A percentile compares a stretch with the other conserved stretches of the same genome.
phyloP scores from a whole-genome alignment of 2,888 invertebrate genomes.

The Agapostemon virescens region DNA sequence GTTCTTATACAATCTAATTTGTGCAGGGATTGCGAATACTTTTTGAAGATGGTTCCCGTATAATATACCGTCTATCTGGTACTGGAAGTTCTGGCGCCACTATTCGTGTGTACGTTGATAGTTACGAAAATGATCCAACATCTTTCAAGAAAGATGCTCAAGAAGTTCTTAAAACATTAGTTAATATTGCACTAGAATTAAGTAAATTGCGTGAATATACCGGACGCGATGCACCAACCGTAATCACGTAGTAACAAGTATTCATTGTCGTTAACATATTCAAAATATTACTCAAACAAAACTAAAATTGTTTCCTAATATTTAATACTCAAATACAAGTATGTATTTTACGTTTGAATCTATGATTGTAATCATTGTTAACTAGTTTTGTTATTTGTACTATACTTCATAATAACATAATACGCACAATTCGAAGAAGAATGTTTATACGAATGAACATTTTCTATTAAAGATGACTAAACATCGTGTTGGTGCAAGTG shows the following conservation, averaged over 20 bases:
- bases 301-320: slow-evolving; percentile 14
- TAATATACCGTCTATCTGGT: slow-evolving; percentile 96
- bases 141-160: slow-evolving; percentile 78
- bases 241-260: slow-evolving; percentile 87
- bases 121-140: slow-evolving; percentile 87
- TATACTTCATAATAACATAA: not conserved
- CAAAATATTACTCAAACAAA: slow-evolving; percentile 8
- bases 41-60: slow-evolving; percentile 96
- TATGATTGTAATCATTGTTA: slow-evolving; percentile 17
- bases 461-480: slow-evolving; percentile 13
- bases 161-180: slow-evolving; percentile 91
- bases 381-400: slow-evolving; percentile 1
- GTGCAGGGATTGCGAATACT: slow-evolving; percentile 93
- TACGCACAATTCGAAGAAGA: not conserved
- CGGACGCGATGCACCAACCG: slow-evolving; percentile 95
- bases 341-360: slow-evolving; percentile 10
- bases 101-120: slow-evolving; percentile 96
- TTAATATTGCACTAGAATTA: slow-evolving; percentile 92
- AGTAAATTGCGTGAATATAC: slow-evolving; percentile 92
- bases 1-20: slow-evolving; percentile 51
- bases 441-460: slow-evolving; percentile 8
- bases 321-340: not conserved
- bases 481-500: slow-evolving; percentile 8
- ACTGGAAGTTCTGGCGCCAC: slow-evolving; percentile 99
- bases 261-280: slow-evolving; percentile 23